These are phyloP conservation scores for Heliconius ethilla DNA, from an alignment of 2,888 invertebrate genomes.

Conservation along the genomic window DNA sequence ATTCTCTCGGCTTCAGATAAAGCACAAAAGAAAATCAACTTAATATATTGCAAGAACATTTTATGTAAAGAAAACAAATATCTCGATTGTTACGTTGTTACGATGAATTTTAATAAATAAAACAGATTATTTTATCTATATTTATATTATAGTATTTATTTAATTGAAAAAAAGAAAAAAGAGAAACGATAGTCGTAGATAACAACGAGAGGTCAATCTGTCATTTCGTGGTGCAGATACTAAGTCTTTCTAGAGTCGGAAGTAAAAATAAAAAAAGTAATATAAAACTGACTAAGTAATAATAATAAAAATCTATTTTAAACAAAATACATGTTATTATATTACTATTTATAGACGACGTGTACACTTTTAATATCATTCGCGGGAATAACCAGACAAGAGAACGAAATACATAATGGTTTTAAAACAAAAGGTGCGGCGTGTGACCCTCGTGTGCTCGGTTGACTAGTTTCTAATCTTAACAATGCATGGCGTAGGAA, in stretches of 20 bases:
- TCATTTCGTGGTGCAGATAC: too few species aligned
- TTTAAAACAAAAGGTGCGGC: slow-evolving; percentile 53
- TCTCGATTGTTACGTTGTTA: background rate
- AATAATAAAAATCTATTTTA: background rate
- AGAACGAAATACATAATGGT: slow-evolving; percentile 48
- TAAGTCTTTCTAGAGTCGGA: background rate
- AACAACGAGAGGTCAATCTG: too few species aligned
- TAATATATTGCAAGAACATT: background rate
- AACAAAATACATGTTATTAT: background rate
- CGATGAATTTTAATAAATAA: too few species aligned
- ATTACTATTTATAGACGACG: slow-evolving; percentile 1
- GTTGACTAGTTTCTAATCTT: slow-evolving; percentile 49
- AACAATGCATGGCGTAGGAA: slow-evolving; percentile 49
- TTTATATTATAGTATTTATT: too few species aligned
- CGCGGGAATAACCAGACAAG: slow-evolving; percentile 46
- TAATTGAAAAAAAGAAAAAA: too few species aligned
- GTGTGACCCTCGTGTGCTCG: slow-evolving; percentile 51
- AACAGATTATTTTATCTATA: background rate
- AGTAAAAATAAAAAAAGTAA: background rate
- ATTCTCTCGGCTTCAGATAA: background rate
- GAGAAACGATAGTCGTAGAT: too few species aligned
- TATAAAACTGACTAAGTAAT: background rate
- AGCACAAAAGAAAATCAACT: background rate
- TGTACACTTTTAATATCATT: slow-evolving; percentile 30
- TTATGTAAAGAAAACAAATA: background rate